Evolutionary conservation across 30 jellyfish, hydroid and myxozoan genomes (phyloP).

Genomic region (Rhopilema esculentum): DNA sequence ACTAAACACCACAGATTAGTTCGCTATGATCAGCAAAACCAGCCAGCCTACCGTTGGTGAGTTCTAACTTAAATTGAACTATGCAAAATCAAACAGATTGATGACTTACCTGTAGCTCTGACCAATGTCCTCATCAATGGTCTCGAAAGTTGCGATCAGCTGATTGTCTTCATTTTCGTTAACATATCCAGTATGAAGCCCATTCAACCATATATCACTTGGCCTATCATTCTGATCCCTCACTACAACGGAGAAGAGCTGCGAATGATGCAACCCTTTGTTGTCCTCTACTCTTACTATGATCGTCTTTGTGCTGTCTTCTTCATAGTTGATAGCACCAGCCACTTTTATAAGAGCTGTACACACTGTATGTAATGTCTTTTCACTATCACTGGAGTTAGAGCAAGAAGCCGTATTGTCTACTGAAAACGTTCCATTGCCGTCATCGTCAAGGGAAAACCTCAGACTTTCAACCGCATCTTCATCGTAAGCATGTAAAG

Average conservation of each 20-base stretch:
- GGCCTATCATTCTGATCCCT: constrained; percentile 82
- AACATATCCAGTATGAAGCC: constrained; percentile 68
- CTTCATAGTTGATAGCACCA: constrained; percentile 73
- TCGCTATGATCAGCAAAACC: not conserved
- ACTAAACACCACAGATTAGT: no score
- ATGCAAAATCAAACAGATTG: not conserved
- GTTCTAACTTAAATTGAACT: no score
- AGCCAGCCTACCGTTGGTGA: no score
- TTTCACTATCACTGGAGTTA: constrained; percentile 33
- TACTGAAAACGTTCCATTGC: constrained; percentile 35
- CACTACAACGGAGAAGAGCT: constrained; percentile 38
- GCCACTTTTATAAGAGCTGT: constrained; percentile 39
- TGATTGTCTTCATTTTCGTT: constrained; percentile 62
- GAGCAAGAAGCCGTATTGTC: constrained; percentile 32
- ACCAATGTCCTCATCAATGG: constrained; percentile 71
- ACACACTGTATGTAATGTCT: constrained; percentile 45
- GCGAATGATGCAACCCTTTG: constrained; percentile 71
- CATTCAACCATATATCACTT: constrained; percentile 71
- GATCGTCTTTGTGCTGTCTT: constrained; percentile 8
- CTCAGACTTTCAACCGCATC: constrained; percentile 69
- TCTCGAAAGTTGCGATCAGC: constrained; percentile 67
- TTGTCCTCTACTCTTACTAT: constrained; percentile 76
- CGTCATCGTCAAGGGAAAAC: constrained; percentile 69
- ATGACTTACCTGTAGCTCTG: constrained; percentile 37
- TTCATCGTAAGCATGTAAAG: constrained; percentile 77